A percentile compares a stretch with the other conserved stretches of the same genome.
phyloP scores from a whole-genome alignment of 2,797 vertebrate genomes.

The Eulemur rubriventer region DNA sequence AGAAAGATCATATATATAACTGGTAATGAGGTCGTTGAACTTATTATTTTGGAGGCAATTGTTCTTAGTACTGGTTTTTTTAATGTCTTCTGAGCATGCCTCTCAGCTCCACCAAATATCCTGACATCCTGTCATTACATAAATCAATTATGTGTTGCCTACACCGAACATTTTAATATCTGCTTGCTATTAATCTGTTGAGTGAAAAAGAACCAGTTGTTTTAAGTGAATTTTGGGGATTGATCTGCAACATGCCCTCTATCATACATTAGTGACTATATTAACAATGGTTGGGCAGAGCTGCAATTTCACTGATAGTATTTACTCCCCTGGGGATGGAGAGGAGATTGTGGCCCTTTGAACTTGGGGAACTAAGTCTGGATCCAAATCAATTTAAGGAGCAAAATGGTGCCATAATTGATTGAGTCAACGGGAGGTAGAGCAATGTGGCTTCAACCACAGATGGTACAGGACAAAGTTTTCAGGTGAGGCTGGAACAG shows the following conservation, averaged over 20 bases:
- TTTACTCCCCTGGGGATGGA: not conserved
- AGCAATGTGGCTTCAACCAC: not conserved
- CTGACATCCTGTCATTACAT: not conserved
- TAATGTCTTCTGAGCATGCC: not conserved
- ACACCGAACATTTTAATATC: constrained; percentile 41
- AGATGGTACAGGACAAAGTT: not conserved
- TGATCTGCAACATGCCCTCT: not conserved
- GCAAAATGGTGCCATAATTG: not conserved
- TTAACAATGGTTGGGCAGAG: not conserved
- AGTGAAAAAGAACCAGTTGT: constrained; percentile 40
- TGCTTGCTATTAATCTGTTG: constrained; percentile 32
- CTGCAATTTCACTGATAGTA: not conserved
- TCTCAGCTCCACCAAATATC: constrained; percentile 1
- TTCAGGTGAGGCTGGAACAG: not conserved
- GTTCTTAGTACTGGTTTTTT: not conserved
- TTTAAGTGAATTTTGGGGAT: constrained; percentile 45
- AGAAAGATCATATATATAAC: not conserved
- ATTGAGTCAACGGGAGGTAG: not conserved
- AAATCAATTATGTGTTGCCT: constrained; percentile 11
- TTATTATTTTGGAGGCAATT: not conserved
- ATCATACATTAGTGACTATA: constrained; percentile 33
- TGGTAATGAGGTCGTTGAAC: not conserved
- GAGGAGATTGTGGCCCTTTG: not conserved
- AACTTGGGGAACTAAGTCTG: not conserved
- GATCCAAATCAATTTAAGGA: not conserved